These are phyloP conservation scores for Knipowitschia caucasica DNA, from an alignment of 2,797 vertebrate genomes.

Conservation along the genomic window DNA sequence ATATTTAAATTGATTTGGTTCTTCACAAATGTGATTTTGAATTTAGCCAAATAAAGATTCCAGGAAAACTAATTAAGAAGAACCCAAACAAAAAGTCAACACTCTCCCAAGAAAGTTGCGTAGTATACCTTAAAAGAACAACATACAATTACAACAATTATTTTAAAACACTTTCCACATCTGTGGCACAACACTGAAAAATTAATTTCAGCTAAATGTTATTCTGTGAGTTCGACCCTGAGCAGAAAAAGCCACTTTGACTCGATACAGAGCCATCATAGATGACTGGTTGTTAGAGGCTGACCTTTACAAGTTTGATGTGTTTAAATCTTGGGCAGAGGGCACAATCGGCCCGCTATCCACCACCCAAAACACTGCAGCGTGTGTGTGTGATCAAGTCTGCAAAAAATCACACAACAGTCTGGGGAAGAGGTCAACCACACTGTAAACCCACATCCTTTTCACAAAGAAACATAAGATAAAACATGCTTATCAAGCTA, in stretches of 20 bases:
- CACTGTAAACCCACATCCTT: constrained; percentile 64
- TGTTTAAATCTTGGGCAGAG: constrained; percentile 38
- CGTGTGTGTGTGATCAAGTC: constrained; percentile 35
- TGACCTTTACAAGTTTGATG: constrained; percentile 59
- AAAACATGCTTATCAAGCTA: constrained; percentile 25
- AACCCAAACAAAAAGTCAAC: too few relatives aligned
- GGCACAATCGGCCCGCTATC: constrained; percentile 30
- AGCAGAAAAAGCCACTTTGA: constrained; percentile 62
- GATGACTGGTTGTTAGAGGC: constrained; percentile 66
- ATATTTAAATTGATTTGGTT: too few relatives aligned
- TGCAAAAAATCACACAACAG: constrained; percentile 60
- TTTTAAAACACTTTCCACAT: neutral
- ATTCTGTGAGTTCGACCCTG: constrained; percentile 28
- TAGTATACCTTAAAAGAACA: too few relatives aligned
- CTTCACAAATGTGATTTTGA: too few relatives aligned
- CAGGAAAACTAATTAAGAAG: too few relatives aligned
- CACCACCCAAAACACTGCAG: constrained; percentile 42
- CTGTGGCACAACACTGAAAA: constrained; percentile 10
- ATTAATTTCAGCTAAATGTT: constrained; percentile 57
- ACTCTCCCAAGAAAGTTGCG: too few relatives aligned
- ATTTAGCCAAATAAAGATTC: too few relatives aligned
- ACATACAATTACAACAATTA: neutral
- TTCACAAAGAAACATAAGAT: constrained; percentile 22
- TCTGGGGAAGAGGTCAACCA: constrained; percentile 31
- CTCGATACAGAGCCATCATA: constrained; percentile 67